Conservation (phyloP, 2,888 invertebrate species). For the Drosophila mercatorum region DNA sequence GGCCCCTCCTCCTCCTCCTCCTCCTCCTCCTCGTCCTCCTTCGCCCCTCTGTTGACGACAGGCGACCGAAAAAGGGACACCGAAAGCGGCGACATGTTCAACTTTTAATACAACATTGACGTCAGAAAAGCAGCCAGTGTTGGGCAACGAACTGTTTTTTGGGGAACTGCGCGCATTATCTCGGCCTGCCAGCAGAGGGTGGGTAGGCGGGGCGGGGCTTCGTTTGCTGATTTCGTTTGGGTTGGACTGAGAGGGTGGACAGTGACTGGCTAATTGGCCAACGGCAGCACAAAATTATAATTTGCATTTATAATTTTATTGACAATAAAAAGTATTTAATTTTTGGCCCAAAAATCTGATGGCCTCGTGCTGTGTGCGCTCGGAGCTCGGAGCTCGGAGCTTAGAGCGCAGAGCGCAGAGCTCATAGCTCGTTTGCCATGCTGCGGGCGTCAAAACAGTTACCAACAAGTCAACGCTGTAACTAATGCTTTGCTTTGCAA, state of each 20-base stretch:
- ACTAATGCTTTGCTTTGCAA: constrained; percentile 54
- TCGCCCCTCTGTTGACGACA: not conserved
- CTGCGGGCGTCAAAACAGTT: constrained; percentile 32
- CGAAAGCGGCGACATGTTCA: constrained; percentile 68
- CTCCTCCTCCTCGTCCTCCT: too few relatives aligned
- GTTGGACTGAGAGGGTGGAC: not conserved
- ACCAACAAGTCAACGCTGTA: constrained; percentile 54
- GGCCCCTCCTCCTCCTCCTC: too few relatives aligned
- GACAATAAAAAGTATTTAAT: constrained; percentile 79
- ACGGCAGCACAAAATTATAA: constrained; percentile 79
- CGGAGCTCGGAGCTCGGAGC: not conserved
- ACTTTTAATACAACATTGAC: constrained; percentile 76
- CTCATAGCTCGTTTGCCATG: constrained; percentile 13
- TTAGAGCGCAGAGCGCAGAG: constrained; percentile 3
- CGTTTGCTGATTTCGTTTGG: not conserved
- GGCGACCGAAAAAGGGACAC: constrained; percentile 23
- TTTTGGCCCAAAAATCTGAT: constrained; percentile 56
- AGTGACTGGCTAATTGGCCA: constrained; percentile 64
- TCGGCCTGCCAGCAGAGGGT: constrained; percentile 44
- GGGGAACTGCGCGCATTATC: constrained; percentile 61
- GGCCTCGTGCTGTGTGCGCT: constrained; percentile 23
- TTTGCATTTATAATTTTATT: constrained; percentile 78
- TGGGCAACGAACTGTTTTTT: constrained; percentile 23
- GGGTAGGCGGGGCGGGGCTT: not conserved
- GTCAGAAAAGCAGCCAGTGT: constrained; percentile 59